Conservation (phyloP, 2,797 vertebrate genomes). For the Tarsius wallacei region DNA sequence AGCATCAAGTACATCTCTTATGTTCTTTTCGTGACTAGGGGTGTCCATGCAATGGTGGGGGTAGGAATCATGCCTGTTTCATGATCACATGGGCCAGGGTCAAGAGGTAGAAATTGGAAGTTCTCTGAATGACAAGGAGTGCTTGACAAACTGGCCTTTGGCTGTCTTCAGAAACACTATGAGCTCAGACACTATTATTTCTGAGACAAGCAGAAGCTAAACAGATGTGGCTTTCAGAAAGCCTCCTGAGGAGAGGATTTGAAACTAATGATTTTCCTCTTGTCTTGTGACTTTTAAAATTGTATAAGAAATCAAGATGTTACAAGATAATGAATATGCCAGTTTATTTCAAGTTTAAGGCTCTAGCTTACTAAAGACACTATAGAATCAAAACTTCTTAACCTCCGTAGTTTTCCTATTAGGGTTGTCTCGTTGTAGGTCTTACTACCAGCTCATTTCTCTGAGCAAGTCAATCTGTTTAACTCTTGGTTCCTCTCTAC, state of each 20-base stretch:
- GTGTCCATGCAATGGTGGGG: neutral
- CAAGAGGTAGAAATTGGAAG: neutral
- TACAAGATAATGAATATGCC: neutral
- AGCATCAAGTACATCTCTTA: neutral
- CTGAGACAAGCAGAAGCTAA: constrained; percentile 1
- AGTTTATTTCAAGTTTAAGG: neutral
- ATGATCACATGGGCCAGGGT: neutral
- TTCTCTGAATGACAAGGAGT: neutral
- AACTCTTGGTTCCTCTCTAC: neutral
- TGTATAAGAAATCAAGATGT: neutral
- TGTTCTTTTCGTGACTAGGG: neutral
- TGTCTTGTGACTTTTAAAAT: neutral
- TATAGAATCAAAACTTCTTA: neutral
- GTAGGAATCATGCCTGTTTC: neutral
- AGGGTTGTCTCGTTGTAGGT: neutral
- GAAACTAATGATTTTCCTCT: neutral
- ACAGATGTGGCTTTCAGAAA: constrained; percentile 36
- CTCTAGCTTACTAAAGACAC: neutral
- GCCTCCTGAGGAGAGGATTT: neutral
- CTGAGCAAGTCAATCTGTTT: neutral
- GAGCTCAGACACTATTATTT: neutral
- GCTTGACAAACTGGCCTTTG: neutral
- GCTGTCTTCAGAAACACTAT: neutral
- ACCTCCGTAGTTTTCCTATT: neutral
- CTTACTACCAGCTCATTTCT: neutral